Evolutionary conservation across 1,140 invertebrate species (phyloP).

Genomic region (Rhysida immarginata): DNA sequence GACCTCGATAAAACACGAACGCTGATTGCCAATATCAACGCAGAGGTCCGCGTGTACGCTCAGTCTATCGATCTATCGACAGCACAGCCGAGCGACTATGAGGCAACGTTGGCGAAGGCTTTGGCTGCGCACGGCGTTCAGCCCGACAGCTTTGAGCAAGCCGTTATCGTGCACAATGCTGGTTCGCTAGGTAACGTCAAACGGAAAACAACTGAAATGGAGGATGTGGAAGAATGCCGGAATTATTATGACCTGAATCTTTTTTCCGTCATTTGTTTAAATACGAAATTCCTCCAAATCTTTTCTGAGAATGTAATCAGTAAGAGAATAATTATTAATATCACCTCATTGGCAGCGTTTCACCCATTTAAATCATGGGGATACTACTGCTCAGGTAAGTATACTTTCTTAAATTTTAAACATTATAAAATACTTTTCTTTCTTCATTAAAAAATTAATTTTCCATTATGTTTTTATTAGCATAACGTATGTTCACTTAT

Average conservation of each 20-base stretch:
- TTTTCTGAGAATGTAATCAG: constrained; percentile 34
- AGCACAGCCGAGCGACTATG: constrained; percentile 30
- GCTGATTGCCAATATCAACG: too few species aligned
- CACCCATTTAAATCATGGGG: constrained; percentile 55
- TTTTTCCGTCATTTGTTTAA: constrained; percentile 57
- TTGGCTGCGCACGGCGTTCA: constrained; percentile 24
- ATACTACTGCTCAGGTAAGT: constrained; percentile 67
- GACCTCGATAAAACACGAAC: constrained; percentile 25
- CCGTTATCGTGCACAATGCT: constrained; percentile 76
- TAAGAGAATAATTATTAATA: constrained; percentile 54
- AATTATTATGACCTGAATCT: constrained; percentile 64
- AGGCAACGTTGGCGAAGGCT: constrained; percentile 32
- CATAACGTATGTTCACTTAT: too few species aligned
- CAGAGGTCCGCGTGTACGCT: constrained; percentile 21
- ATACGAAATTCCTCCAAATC: constrained; percentile 50
- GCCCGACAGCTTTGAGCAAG: constrained; percentile 41
- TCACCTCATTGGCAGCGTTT: constrained; percentile 67
- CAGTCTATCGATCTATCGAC: constrained; percentile 41
- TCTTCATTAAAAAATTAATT: too few species aligned
- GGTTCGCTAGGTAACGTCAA: constrained; percentile 63
- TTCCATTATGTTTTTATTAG: too few species aligned
- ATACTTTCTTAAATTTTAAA: too few species aligned
- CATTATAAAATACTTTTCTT: too few species aligned
- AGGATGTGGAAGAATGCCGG: constrained; percentile 23
- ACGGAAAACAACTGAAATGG: constrained; percentile 36